Base-by-base conservation (phyloP, 2,113 vertebrate species). In the Oncorhynchus mykiss region DNA sequence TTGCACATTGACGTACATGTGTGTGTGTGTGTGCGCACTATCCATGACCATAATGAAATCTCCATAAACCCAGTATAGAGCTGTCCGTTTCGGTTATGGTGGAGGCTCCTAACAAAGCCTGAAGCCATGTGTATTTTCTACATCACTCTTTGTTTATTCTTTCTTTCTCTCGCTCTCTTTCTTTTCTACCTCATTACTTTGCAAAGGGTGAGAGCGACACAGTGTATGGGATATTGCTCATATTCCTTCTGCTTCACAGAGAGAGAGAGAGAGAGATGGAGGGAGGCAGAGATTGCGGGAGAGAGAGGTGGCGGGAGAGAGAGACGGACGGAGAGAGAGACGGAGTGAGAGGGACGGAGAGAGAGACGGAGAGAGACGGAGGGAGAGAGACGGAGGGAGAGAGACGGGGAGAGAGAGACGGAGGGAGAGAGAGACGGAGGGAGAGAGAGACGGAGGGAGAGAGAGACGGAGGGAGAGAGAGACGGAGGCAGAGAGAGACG, bases 81-180 rank as follows among this genome's bases (percentile, higher is more conserved):
- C 85, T 87, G 80, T 90, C 88, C 83, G 77, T 72, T 91, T 81
- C 62, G 80, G 90, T 92, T 79, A 80, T n/a, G 25, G 39, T 66
- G 76, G 78, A 78, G 66, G 73, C 70, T 73, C 57, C 73, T 76
- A 69, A 77, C 48, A 5, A 78, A 64, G 84, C 89, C 85, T 48
- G 65, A 80, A 80, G 84, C 74, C 60, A 59, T 67, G 29, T 80
- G 71, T 76, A 74, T 85, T 82, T 87, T 84, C 78, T 62, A 64
- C 75, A 79, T 77, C 57, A 1, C 80, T 66, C 67, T 29, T 8
- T 78, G 22, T 71, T 77, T 57, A 62, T 60, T 80, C 76, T 70
- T 70, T 73, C 67, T 78, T 74, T 64, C 73, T 73, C 76, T 34
- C 51, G 51, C 73, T 68, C 72, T 79, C 70, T 29, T 79, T 77